Evolutionary conservation across 2,888 invertebrate species (phyloP).

Genomic region (Amphipoea lucens): DNA sequence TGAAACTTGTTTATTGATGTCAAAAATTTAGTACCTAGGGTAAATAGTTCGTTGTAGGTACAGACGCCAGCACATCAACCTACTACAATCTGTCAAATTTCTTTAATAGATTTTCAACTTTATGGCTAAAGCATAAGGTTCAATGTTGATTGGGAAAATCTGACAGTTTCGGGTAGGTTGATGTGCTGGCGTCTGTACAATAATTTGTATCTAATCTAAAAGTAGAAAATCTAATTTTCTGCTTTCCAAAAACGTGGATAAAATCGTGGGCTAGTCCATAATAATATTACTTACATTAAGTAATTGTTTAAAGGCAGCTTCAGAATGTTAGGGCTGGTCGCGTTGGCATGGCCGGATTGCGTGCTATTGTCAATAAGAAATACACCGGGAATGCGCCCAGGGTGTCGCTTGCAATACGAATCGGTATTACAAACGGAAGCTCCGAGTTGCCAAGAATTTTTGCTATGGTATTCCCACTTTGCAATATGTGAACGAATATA

Average conservation of each 20-base stretch:
- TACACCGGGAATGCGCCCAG: constrained; percentile 39
- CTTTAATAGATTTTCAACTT: too few relatives aligned
- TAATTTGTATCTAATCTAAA: too few relatives aligned
- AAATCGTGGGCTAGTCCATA: background rate
- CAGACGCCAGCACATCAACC: too few relatives aligned
- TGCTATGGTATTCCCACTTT: constrained; percentile 12
- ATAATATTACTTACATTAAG: constrained; percentile 22
- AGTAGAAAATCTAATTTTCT: background rate
- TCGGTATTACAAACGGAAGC: constrained; percentile 27
- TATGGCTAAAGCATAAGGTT: too few relatives aligned
- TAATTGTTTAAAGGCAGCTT: background rate
- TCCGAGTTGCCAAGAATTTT: constrained; percentile 17
- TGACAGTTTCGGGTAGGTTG: too few relatives aligned
- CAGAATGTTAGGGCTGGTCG: constrained; percentile 27
- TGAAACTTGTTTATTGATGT: too few relatives aligned
- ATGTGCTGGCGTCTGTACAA: too few relatives aligned
- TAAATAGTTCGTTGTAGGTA: too few relatives aligned
- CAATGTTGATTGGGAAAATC: too few relatives aligned
- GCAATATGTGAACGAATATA: background rate
- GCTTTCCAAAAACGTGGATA: background rate
- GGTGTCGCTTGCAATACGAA: constrained; percentile 38
- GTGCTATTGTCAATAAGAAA: constrained; percentile 52
- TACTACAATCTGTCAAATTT: too few relatives aligned
- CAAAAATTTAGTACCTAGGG: background rate
- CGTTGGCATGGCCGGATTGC: constrained; percentile 34